phyloP scores from a whole-genome alignment of 2,113 vertebrate genomes.

The Trinectes maculatus region DNA sequence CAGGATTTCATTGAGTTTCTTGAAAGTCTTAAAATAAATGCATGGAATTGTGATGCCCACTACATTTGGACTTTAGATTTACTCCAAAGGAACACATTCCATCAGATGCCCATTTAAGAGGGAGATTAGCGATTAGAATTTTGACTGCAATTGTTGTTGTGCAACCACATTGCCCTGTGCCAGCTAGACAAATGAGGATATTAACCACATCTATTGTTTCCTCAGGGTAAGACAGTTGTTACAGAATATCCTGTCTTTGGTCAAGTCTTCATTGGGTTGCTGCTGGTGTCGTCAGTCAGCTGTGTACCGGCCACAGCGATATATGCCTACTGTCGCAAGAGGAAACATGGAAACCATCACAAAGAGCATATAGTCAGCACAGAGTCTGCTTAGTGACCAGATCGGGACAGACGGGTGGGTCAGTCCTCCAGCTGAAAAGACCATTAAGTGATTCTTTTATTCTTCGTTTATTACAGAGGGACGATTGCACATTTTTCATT shows the following conservation, averaged over 20 bases:
- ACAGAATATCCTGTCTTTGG: conserved; percentile 85
- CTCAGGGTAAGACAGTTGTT: conserved; percentile 87
- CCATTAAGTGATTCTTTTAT: too few relatives aligned
- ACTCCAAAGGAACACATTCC: too few relatives aligned
- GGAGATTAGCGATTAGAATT: too few relatives aligned
- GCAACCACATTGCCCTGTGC: too few relatives aligned
- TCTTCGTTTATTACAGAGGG: background rate
- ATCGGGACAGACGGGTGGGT: background rate
- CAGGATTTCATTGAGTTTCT: too few relatives aligned
- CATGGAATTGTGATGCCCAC: too few relatives aligned
- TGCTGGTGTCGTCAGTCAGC: conserved; percentile 83
- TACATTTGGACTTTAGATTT: too few relatives aligned
- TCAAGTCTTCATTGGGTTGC: conserved; percentile 85
- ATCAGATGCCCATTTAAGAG: too few relatives aligned
- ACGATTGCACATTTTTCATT: background rate
- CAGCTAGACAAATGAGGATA: background rate
- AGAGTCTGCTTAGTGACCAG: conserved; percentile 7
- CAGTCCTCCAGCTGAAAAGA: background rate
- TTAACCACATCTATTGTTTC: conserved; percentile 12
- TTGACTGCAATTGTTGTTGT: too few relatives aligned
- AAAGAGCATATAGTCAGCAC: conserved; percentile 23
- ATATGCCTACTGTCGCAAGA: conserved; percentile 71
- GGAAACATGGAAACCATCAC: conserved; percentile 25
- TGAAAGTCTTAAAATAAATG: too few relatives aligned
- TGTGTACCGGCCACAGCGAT: conserved; percentile 89